phyloP scores from a whole-genome alignment of 2,113 vertebrate species.

The Sander lucioperca region DNA sequence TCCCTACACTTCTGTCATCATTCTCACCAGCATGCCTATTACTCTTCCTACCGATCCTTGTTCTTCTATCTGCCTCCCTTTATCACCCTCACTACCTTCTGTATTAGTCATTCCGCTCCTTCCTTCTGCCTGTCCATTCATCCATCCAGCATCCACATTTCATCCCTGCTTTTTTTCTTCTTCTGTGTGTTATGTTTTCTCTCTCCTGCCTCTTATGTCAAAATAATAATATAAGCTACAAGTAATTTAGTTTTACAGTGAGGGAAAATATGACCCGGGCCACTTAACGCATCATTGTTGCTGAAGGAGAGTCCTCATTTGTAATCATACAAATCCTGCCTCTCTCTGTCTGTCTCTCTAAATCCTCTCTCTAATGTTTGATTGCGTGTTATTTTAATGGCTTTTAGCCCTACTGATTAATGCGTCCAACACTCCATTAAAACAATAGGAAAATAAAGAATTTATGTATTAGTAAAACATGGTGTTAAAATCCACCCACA shows the following conservation, averaged over 20 bases:
- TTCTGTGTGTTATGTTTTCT: background rate
- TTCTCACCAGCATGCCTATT: constrained; percentile 14
- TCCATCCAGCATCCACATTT: background rate
- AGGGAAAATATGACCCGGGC: constrained; percentile 23
- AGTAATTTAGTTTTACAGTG: constrained; percentile 35
- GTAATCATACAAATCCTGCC: constrained; percentile 14
- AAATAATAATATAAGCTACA: constrained; percentile 21
- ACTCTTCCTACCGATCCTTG: constrained; percentile 12
- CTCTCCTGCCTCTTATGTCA: constrained; percentile 1
- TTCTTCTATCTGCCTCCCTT: constrained; percentile 21
- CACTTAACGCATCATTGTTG: constrained; percentile 35
- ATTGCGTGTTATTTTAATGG: constrained; percentile 25
- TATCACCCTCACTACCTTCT: background rate
- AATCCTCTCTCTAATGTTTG: constrained; percentile 32
- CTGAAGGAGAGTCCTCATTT: constrained; percentile 41
- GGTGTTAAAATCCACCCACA: constrained; percentile 23
- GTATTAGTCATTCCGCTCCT: constrained; percentile 9
- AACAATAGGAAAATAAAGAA: constrained; percentile 41
- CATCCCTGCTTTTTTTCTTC: background rate
- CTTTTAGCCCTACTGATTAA: constrained; percentile 41
- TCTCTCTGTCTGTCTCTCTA: constrained; percentile 19
- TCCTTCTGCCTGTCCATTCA: background rate
- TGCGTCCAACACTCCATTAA: constrained; percentile 32
- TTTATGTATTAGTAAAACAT: constrained; percentile 24
- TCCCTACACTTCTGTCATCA: constrained; percentile 4